Evolutionary conservation across 2,797 vertebrate genomes (phyloP).

Genomic region (Sebastes baramenuke): DNA sequence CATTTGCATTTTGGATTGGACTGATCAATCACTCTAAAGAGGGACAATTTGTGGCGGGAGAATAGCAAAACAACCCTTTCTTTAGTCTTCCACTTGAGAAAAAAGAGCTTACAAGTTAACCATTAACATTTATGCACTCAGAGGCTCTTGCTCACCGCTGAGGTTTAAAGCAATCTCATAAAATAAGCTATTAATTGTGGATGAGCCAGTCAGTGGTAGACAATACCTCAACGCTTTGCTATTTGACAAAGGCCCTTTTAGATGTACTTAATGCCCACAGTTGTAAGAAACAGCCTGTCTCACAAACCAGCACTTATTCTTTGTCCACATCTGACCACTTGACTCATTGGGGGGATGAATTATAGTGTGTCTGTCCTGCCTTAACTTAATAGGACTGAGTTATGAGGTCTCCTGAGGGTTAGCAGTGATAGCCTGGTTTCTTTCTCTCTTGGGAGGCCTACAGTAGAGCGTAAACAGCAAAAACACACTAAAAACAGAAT

Average conservation of each 20-base stretch:
- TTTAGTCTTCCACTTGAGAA: neutral
- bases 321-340: constrained; percentile 33
- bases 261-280: constrained; percentile 29
- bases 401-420: constrained; percentile 40
- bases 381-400: constrained; percentile 51
- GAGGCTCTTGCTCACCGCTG: neutral
- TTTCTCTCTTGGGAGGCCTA: neutral
- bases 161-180: constrained; percentile 36
- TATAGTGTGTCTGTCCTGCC: constrained; percentile 28
- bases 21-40: constrained; percentile 27
- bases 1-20: constrained; percentile 40
- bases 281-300: constrained; percentile 23
- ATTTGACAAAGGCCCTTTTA: constrained; percentile 36
- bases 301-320: constrained; percentile 41
- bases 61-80: neutral
- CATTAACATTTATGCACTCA: constrained; percentile 39
- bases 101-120: constrained; percentile 12
- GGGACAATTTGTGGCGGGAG: neutral
- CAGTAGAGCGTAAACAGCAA: constrained; percentile 7
- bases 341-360: constrained; percentile 29
- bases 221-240: constrained; percentile 30
- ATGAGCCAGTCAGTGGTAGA: constrained; percentile 11
- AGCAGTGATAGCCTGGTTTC: constrained; percentile 16
- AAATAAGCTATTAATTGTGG: constrained; percentile 48
- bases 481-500: neutral